Percentiles rank a stretch among this genome's conserved stretches.
Conservation (phyloP, 2,888 invertebrate genomes). For the Liopterus haemorrhoidalis region DNA sequence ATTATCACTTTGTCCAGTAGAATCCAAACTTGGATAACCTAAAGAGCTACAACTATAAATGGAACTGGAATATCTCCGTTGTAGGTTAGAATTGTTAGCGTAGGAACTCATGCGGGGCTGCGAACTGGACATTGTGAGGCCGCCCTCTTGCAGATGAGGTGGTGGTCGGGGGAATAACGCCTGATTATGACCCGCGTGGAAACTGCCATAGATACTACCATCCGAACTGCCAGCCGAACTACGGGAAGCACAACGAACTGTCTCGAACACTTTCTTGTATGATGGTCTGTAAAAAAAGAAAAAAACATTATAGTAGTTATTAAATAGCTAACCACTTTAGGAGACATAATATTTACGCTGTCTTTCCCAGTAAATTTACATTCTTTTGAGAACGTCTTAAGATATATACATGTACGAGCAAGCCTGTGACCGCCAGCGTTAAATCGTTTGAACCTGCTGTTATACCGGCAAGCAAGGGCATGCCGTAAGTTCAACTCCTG, state of each 20-base stretch:
- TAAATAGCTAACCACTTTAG: no score
- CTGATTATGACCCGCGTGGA: constrained; percentile 17
- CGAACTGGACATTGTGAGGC: no score
- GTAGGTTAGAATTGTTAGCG: constrained; percentile 20
- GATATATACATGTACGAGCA: no score
- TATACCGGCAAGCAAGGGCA: no score
- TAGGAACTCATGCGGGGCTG: constrained; percentile 55
- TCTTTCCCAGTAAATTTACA: no score
- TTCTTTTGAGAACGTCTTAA: no score
- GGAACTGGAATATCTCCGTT: constrained; percentile 48
- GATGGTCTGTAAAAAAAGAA: constrained; percentile 58
- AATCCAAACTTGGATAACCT: constrained; percentile 51
- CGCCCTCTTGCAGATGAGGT: constrained; percentile 22
- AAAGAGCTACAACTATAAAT: constrained; percentile 48
- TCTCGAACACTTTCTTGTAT: constrained; percentile 86
- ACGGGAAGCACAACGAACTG: constrained; percentile 75
- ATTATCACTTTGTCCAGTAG: constrained; percentile 52
- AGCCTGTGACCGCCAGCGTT: no score
- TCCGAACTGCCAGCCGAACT: constrained; percentile 45
- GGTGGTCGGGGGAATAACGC: constrained; percentile 15
- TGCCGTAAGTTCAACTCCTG: no score
- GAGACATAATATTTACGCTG: no score
- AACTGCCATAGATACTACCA: constrained; percentile 31
- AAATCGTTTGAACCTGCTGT: no score
- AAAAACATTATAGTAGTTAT: constrained; percentile 13